phyloP scores from a whole-genome alignment of 1,140 invertebrate species.

The Callitettix versicolor region DNA sequence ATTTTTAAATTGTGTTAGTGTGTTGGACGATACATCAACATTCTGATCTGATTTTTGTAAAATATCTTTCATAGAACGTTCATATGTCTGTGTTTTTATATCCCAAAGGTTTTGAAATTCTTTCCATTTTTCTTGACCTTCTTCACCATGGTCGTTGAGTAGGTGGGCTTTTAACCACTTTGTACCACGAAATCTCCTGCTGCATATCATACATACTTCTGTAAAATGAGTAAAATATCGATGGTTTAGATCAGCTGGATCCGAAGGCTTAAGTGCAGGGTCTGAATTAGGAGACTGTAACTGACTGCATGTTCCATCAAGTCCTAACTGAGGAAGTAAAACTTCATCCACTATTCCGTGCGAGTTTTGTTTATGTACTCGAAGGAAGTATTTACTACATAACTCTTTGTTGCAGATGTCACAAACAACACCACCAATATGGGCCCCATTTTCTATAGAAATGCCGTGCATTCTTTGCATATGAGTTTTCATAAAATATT shows the following conservation, averaged over 20 bases:
- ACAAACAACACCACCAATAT: slow-evolving; percentile 85
- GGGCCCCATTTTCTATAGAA: slow-evolving; percentile 82
- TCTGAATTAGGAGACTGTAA: slow-evolving; percentile 6
- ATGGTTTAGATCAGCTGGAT: slow-evolving; percentile 23
- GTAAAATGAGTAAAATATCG: slow-evolving; percentile 58
- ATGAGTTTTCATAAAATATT: slow-evolving; percentile 99
- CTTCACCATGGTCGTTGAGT: slow-evolving; percentile 71
- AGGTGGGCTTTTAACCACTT: slow-evolving; percentile 86
- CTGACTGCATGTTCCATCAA: slow-evolving; percentile 15
- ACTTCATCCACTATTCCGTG: slow-evolving; percentile 80
- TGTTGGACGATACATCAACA: no score
- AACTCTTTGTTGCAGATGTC: slow-evolving; percentile 96
- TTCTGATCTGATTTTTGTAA: no score
- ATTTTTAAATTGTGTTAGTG: no score
- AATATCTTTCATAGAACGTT: no score
- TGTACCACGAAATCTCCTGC: slow-evolving; percentile 73
- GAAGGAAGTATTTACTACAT: slow-evolving; percentile 93
- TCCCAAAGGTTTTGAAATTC: slow-evolving; percentile 33
- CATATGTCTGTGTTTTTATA: no score
- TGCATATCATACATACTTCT: slow-evolving; percentile 78
- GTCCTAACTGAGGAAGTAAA: slow-evolving; percentile 21
- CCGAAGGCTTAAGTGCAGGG: slow-evolving; percentile 14
- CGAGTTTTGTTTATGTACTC: slow-evolving; percentile 95
- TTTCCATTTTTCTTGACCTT: slow-evolving; percentile 57
- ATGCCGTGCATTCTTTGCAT: slow-evolving; percentile 99